Conservation (phyloP, 2,113 vertebrate species). For the Pygoscelis adeliae region DNA sequence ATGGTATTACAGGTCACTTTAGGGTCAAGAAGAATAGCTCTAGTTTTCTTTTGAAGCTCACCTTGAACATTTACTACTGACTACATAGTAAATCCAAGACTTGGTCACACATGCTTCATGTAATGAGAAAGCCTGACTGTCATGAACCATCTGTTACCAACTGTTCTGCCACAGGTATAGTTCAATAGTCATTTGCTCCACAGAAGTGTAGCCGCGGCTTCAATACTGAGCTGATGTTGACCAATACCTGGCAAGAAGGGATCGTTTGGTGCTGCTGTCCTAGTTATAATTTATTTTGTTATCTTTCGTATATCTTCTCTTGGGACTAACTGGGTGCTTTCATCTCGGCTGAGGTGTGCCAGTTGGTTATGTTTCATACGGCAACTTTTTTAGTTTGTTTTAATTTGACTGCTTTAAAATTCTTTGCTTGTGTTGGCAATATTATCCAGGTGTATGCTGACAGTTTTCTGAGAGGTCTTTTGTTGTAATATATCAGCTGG, state of each 20-base stretch:
- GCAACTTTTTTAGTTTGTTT: neutral
- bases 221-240: neutral
- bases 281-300: neutral
- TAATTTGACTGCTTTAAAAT: conserved; percentile 17
- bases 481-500: conserved; percentile 4
- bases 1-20: neutral
- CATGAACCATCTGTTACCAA: neutral
- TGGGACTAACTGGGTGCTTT: neutral
- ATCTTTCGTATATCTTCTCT: neutral
- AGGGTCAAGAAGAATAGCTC: neutral
- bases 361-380: neutral
- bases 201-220: neutral
- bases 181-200: neutral
- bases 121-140: neutral
- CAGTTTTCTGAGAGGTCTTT: conserved; percentile 19
- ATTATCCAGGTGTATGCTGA: neutral
- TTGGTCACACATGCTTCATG: neutral
- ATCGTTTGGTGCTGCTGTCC: neutral
- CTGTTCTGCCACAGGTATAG: neutral
- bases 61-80: neutral
- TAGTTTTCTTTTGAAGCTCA: neutral
- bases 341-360: neutral
- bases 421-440: neutral
- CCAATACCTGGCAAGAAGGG: neutral
- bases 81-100: neutral